Conservation (phyloP, 1,140 invertebrate genomes). For the Cyphomyrmex costatus region DNA sequence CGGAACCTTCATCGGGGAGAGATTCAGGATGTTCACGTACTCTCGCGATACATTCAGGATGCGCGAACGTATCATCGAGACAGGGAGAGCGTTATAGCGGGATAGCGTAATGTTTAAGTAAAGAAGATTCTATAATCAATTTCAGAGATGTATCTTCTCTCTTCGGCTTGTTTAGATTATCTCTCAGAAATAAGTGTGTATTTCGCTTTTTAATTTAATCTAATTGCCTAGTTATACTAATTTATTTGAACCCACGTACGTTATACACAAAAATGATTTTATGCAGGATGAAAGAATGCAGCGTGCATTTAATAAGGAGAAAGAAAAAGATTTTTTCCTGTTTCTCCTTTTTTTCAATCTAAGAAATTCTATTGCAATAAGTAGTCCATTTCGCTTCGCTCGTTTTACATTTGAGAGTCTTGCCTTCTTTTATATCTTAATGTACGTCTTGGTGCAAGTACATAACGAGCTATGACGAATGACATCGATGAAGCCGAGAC, state of each 20-base stretch:
- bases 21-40: conserved; percentile 66
- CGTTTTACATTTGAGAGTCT: conserved; percentile 32
- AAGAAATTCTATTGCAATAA: conserved; percentile 40
- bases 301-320: background rate
- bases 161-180: background rate
- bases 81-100: conserved; percentile 67
- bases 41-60: conserved; percentile 43
- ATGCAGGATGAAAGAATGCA: background rate
- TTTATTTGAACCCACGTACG: background rate
- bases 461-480: conserved; percentile 65
- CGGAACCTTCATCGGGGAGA: conserved; percentile 67
- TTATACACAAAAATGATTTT: background rate
- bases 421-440: conserved; percentile 15
- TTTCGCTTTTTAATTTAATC: background rate
- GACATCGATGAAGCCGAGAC: conserved; percentile 55
- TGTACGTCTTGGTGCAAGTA: conserved; percentile 21
- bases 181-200: background rate
- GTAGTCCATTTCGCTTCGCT: conserved; percentile 34
- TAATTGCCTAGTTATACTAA: background rate
- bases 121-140: conserved; percentile 41
- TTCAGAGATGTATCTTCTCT: background rate
- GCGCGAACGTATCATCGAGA: conserved; percentile 43
- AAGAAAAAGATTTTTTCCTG: background rate
- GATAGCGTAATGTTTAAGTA: conserved; percentile 1
- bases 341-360: background rate